phyloP scores from a whole-genome alignment of 2,888 invertebrate species.

The Zelleria hepariella region DNA sequence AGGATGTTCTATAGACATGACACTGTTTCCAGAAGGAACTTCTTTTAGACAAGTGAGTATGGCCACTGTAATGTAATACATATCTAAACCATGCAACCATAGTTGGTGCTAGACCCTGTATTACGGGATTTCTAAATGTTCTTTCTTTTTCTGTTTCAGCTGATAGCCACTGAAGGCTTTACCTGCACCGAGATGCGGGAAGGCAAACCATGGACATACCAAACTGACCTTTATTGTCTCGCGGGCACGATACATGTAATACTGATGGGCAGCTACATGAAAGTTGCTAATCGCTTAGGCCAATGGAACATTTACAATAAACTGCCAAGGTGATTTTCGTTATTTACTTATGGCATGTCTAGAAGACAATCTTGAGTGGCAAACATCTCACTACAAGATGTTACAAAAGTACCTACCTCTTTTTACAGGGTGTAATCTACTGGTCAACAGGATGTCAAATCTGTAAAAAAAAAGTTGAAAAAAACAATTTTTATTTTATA shows the following conservation, averaged over 20 bases:
- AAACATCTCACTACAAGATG: no score
- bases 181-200: slow-evolving; percentile 94
- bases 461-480: no score
- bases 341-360: background rate
- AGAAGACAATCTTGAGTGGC: no score
- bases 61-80: background rate
- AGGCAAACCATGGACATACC: slow-evolving; percentile 92
- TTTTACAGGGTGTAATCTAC: no score
- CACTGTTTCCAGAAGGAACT: slow-evolving; percentile 81
- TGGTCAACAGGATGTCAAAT: no score
- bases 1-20: slow-evolving; percentile 95
- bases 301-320: slow-evolving; percentile 80
- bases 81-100: no score
- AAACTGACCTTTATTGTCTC: slow-evolving; percentile 92
- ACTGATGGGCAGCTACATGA: slow-evolving; percentile 92
- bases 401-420: background rate
- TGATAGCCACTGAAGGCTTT: slow-evolving; percentile 83
- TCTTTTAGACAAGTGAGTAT: slow-evolving; percentile 76
- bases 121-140: background rate
- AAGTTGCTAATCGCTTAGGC: slow-evolving; percentile 75
- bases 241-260: slow-evolving; percentile 91
- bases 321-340: slow-evolving; percentile 74
- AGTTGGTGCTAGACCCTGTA: background rate
- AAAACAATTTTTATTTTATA: no score
- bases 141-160: slow-evolving; percentile 36